These are phyloP conservation scores for Auanema freiburgensis DNA, from an alignment of 2,888 invertebrate genomes.

Conservation along the genomic window DNA sequence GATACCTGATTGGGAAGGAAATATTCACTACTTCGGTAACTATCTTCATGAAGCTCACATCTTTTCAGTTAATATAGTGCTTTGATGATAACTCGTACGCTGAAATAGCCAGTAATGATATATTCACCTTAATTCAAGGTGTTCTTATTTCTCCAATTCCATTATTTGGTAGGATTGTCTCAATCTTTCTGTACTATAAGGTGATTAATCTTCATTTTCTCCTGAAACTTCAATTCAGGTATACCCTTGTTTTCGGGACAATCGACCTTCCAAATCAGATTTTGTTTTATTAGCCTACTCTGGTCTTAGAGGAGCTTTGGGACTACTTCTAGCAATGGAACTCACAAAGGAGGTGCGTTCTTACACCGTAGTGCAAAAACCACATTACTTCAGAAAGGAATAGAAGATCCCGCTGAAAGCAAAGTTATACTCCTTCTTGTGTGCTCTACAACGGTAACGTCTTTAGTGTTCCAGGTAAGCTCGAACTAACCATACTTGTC, in stretches of 20 bases:
- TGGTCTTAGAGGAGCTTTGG: constrained; percentile 72
- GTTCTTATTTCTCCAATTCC: constrained; percentile 16
- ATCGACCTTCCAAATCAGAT: constrained; percentile 18
- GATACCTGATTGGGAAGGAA: constrained; percentile 53
- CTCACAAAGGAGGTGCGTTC: constrained; percentile 57
- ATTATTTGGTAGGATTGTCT: constrained; percentile 18
- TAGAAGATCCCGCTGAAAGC: not conserved
- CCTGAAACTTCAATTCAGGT: not conserved
- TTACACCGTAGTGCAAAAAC: constrained; percentile 65
- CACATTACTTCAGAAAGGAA: not conserved
- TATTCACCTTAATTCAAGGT: constrained; percentile 20
- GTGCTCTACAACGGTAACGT: constrained; percentile 24
- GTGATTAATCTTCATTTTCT: not conserved
- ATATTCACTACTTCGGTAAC: constrained; percentile 5
- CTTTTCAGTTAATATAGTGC: no score
- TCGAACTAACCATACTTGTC: not conserved
- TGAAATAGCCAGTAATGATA: constrained; percentile 5
- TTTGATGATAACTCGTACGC: not conserved
- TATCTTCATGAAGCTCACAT: not conserved
- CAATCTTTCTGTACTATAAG: constrained; percentile 20
- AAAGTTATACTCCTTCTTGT: constrained; percentile 23
- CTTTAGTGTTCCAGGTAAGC: constrained; percentile 26
- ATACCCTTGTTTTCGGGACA: not conserved
- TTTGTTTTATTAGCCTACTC: constrained; percentile 72
- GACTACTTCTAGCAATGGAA: constrained; percentile 71